Percentiles rank a stretch among this genome's conserved stretches.
Conservation (phyloP, 2,888 invertebrate species). For the Dastarcus helophoroides region DNA sequence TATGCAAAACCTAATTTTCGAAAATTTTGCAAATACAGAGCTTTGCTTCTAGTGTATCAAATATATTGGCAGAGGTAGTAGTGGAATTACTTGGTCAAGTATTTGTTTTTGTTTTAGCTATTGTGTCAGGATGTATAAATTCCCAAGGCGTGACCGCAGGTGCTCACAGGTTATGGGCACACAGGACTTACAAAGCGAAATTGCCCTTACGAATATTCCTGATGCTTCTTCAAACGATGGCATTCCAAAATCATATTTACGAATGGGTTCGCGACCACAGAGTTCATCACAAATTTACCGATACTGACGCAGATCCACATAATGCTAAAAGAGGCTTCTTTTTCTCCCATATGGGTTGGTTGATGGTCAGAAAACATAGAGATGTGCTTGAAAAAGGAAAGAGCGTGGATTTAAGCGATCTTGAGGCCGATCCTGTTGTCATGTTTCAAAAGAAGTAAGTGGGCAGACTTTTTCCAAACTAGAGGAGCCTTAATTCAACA, state of each 20-base stretch:
- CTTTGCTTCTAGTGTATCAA: too few relatives aligned
- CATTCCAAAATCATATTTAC: constrained; percentile 80
- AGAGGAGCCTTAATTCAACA: too few relatives aligned
- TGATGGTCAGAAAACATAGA: constrained; percentile 77
- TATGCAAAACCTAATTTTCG: too few relatives aligned
- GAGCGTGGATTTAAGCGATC: constrained; percentile 75
- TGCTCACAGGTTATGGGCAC: constrained; percentile 89
- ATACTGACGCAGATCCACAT: constrained; percentile 84
- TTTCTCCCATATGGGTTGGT: constrained; percentile 93
- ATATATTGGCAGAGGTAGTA: too few relatives aligned
- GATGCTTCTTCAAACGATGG: constrained; percentile 69
- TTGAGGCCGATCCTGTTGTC: constrained; percentile 73
- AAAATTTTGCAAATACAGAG: too few relatives aligned
- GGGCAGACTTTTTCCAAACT: too few relatives aligned
- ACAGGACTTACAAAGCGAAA: constrained; percentile 82
- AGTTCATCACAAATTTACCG: constrained; percentile 83
- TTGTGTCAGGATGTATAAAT: too few relatives aligned
- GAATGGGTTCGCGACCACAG: constrained; percentile 78
- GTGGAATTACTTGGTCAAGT: too few relatives aligned
- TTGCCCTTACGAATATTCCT: constrained; percentile 72
- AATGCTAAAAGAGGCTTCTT: constrained; percentile 79
- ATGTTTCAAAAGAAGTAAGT: constrained; percentile 75
- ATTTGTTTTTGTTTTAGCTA: too few relatives aligned
- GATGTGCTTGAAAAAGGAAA: constrained; percentile 79
- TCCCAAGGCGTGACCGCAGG: constrained; percentile 82